Evolutionary conservation across 2,888 invertebrate genomes (phyloP), one percentile per base, ranked within the genome.

Genomic region (Pantelozetes paolii): DNA sequence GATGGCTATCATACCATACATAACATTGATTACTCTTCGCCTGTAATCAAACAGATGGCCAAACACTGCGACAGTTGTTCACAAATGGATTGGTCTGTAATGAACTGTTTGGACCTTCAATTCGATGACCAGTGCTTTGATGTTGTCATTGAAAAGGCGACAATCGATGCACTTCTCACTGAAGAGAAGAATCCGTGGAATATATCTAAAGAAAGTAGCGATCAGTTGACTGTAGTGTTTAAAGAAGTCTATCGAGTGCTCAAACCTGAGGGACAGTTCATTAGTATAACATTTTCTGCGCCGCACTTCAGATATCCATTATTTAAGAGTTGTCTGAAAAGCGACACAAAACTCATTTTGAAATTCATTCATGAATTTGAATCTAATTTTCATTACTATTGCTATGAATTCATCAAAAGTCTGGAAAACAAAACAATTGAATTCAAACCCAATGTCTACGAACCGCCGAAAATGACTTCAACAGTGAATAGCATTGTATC

Each of bases 71-170:
- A 71, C 26, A 75, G 77, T 9, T 77, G 80, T 74, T 77, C 80
- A 3, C 79, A 80, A 71, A 83, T 84, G 82, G 76, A 79, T 70
- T 84, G 84, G 84, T 74, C 80, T 15, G 81, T 81, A 20, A 82
- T 83, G 81, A 84, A 84, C 77, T 82, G 83, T 76, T 79, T 79
- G 36, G 76, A 81, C 18, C 76, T 84, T 59, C 15, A 42, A 23
- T 80, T 82, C 77, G 77, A 77, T 15, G 75, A 77, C 5, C 77
- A 76, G 32, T 77, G 79, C 2, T 83, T 83, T 79, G 84, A 84
- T 78, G 81, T 83, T 30, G 81, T 84, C 32, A 76, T 84, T 54
- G 84, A 84, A 76, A 84, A 84, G 78, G 84, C 83, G 5, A 84
- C 84, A 20, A 78, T 84, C 26, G 84, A 84, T 77, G 81, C 83